Evolutionary conservation across 2,888 invertebrate genomes (phyloP).

Genomic region (Phengaris alcon): DNA sequence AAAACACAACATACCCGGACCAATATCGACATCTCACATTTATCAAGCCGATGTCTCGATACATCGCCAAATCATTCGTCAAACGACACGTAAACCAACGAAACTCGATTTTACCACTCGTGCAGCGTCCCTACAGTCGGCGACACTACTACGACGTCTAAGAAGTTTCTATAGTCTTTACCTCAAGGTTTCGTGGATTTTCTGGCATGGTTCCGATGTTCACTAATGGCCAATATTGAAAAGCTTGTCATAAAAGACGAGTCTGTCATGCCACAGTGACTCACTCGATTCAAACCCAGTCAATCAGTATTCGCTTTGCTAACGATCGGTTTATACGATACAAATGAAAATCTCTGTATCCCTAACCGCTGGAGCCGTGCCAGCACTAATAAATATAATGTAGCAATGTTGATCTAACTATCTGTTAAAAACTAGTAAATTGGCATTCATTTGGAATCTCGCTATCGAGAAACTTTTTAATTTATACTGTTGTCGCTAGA

Average conservation of each 20-base stretch:
- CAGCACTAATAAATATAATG: neutral
- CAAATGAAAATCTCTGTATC: neutral
- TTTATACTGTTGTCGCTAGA: neutral
- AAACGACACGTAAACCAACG: conserved; percentile 40
- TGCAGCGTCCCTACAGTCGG: conserved; percentile 56
- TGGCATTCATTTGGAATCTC: neutral
- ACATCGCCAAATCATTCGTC: conserved; percentile 60
- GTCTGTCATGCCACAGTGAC: conserved; percentile 31
- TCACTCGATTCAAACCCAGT: conserved; percentile 32
- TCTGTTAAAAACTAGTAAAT: conserved; percentile 14
- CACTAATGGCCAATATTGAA: conserved; percentile 60
- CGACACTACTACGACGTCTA: conserved; percentile 60
- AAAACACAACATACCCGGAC: conserved; percentile 61
- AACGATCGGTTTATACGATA: neutral
- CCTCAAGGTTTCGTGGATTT: conserved; percentile 65
- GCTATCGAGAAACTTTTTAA: no score
- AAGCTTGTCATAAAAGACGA: conserved; percentile 54
- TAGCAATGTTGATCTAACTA: conserved; percentile 6
- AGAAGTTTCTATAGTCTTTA: conserved; percentile 51
- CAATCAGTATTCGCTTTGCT: conserved; percentile 22
- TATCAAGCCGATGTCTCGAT: conserved; percentile 46
- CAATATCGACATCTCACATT: conserved; percentile 60
- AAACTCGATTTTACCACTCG: conserved; percentile 40
- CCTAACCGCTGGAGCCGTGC: neutral
- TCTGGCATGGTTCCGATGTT: conserved; percentile 66